These are phyloP conservation scores for Lithophane leautieri DNA, from an alignment of 2,888 invertebrate species.

Conservation along the genomic window DNA sequence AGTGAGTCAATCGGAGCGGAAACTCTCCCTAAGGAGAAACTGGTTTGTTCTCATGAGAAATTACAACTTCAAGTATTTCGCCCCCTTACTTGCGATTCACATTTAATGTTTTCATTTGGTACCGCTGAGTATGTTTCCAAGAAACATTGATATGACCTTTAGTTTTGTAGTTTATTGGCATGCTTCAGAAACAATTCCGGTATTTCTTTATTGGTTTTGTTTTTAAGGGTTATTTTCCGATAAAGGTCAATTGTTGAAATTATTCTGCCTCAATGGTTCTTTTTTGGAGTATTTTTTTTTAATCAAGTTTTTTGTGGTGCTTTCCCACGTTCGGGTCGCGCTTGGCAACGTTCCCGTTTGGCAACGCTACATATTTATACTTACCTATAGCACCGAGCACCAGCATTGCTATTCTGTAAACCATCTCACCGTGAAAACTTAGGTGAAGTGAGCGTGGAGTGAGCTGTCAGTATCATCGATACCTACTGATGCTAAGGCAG, in stretches of 20 bases:
- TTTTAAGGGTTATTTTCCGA: neutral
- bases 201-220: neutral
- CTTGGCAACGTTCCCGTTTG: too few species aligned
- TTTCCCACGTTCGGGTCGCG: too few species aligned
- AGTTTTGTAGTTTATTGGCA: slow-evolving; percentile 15
- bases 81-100: slow-evolving; percentile 6
- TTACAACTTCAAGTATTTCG: slow-evolving; percentile 39
- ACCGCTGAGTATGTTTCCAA: slow-evolving; percentile 11
- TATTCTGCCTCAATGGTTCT: neutral
- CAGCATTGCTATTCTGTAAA: too few species aligned
- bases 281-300: neutral
- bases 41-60: slow-evolving; percentile 59
- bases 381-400: too few species aligned
- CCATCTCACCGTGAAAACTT: too few species aligned
- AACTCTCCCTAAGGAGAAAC: slow-evolving; percentile 24
- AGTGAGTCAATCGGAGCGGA: slow-evolving; percentile 39
- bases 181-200: slow-evolving; percentile 4
- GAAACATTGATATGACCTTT: slow-evolving; percentile 34
- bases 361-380: too few species aligned
- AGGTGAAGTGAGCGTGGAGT: too few species aligned
- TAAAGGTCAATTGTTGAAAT: neutral
- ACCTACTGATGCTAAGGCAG: too few species aligned
- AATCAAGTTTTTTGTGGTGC: too few species aligned
- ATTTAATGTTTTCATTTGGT: slow-evolving; percentile 34
- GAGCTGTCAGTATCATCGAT: too few species aligned